These are phyloP conservation scores for Chiloscyllium plagiosum DNA, from an alignment of 2,113 vertebrate genomes.

Conservation along the genomic window DNA sequence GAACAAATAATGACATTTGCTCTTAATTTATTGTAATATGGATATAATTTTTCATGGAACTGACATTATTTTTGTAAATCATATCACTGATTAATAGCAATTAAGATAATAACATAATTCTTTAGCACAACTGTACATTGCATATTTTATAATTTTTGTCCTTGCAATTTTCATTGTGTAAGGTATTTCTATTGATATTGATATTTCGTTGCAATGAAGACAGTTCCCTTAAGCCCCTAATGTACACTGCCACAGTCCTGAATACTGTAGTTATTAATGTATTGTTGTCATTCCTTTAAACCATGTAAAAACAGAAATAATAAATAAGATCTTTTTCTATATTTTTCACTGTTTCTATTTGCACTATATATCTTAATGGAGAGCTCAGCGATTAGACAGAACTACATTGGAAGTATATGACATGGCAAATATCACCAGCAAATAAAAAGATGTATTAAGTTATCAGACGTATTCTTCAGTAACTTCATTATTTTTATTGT, in stretches of 20 bases:
- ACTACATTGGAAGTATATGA: not conserved
- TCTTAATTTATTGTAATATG: conserved; percentile 35
- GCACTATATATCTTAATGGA: not conserved
- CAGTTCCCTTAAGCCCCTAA: not conserved
- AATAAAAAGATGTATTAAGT: not conserved
- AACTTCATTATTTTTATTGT: not conserved
- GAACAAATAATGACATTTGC: not conserved
- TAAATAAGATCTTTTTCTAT: conserved; percentile 35
- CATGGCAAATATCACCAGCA: not conserved
- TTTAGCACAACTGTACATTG: not conserved
- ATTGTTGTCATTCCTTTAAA: conserved; percentile 32
- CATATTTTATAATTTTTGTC: not conserved
- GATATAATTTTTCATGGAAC: conserved; percentile 24
- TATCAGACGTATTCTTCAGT: not conserved
- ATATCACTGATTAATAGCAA: conserved; percentile 16
- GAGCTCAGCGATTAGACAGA: not conserved
- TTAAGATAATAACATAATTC: conserved; percentile 13
- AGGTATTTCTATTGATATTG: not conserved
- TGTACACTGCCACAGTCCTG: conserved; percentile 21
- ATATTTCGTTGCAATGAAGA: conserved; percentile 11
- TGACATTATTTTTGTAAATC: conserved; percentile 29
- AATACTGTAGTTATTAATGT: conserved; percentile 22
- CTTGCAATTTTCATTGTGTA: conserved; percentile 1
- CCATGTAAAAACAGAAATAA: conserved; percentile 32
- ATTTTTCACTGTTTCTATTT: conserved; percentile 19